Percentiles rank a stretch among this genome's conserved stretches.
phyloP scores from a whole-genome alignment of 1,140 invertebrate species.

The Maniola jurtina region DNA sequence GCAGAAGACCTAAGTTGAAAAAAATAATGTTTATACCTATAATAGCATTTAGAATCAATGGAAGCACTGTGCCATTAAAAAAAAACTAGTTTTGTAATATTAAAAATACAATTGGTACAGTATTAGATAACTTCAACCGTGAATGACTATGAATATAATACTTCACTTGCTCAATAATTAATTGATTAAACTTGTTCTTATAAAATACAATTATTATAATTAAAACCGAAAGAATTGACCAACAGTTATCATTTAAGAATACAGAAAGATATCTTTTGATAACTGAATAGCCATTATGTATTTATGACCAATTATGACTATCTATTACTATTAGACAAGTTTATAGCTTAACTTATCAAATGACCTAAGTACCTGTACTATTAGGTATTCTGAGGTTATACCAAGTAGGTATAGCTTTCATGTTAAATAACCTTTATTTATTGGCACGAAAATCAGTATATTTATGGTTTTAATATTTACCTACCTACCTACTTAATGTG shows the following conservation, averaged over 20 bases:
- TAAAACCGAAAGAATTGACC: neutral
- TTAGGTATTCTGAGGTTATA: too few relatives aligned
- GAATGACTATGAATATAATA: constrained; percentile 11
- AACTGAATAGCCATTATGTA: neutral
- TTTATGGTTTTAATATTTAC: too few relatives aligned
- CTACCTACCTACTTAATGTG: constrained; percentile 23
- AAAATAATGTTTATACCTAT: constrained; percentile 1
- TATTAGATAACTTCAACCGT: constrained; percentile 18
- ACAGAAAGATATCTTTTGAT: neutral
- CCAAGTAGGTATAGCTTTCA: neutral
- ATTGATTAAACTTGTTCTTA: constrained; percentile 14
- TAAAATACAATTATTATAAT: neutral
- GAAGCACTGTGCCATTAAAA: constrained; percentile 33
- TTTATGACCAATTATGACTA: neutral
- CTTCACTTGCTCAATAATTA: constrained; percentile 33
- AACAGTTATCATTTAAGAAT: neutral
- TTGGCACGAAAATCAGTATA: constrained; percentile 29
- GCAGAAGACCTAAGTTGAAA: neutral
- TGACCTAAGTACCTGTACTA: constrained; percentile 1
- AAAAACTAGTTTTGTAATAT: constrained; percentile 19
- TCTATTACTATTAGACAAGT: neutral
- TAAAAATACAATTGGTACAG: constrained; percentile 25
- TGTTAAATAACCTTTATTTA: neutral
- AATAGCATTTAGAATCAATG: constrained; percentile 17
- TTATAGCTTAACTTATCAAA: neutral